Evolutionary conservation across 2,888 invertebrate species (phyloP).

Genomic region (Aplocera efformata): DNA sequence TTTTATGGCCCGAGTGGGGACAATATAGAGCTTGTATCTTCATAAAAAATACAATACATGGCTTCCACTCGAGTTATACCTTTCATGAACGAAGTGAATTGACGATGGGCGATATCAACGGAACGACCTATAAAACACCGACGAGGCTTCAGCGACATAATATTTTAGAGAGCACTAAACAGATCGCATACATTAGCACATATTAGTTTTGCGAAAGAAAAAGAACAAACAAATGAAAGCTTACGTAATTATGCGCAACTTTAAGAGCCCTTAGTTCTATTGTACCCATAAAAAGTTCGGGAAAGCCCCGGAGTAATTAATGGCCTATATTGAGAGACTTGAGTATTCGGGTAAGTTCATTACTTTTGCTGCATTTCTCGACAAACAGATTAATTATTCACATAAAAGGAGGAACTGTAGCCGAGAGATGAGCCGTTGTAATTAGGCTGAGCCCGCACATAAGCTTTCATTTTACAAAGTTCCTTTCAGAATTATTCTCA

Average conservation of each 20-base stretch:
- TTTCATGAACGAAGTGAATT: not conserved
- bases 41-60: too few relatives aligned
- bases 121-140: constrained; percentile 42
- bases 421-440: constrained; percentile 37
- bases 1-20: too few relatives aligned
- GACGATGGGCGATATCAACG: constrained; percentile 43
- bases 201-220: constrained; percentile 23
- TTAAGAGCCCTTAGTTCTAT: constrained; percentile 22
- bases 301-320: constrained; percentile 26
- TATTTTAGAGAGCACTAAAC: constrained; percentile 46
- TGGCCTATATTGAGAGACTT: constrained; percentile 23
- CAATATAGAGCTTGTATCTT: too few relatives aligned
- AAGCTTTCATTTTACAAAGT: constrained; percentile 42
- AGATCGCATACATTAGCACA: constrained; percentile 20
- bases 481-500: constrained; percentile 42
- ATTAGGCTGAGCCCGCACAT: constrained; percentile 46
- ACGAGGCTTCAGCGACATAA: not conserved
- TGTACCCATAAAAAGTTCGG: constrained; percentile 26
- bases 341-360: constrained; percentile 23
- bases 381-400: constrained; percentile 30
- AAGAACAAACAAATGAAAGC: constrained; percentile 26
- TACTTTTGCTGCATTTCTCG: constrained; percentile 27
- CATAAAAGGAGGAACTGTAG: constrained; percentile 28
- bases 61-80: constrained; percentile 21
- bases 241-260: constrained; percentile 26